Evolutionary conservation across 2,888 invertebrate species (phyloP).

Genomic region (Nomada flava): DNA sequence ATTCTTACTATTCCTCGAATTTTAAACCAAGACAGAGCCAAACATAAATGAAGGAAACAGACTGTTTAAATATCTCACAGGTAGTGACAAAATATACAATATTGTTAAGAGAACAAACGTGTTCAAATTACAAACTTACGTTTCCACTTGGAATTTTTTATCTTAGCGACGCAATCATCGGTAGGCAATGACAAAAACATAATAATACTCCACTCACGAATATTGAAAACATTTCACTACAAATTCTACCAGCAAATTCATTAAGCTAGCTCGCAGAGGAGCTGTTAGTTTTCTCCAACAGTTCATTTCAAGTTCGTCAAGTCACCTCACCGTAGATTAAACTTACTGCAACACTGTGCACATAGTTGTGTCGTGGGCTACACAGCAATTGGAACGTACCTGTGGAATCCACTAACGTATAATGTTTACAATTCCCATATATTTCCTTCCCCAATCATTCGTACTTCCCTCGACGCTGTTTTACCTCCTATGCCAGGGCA

Average conservation of each 20-base stretch:
- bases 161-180: no score
- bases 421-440: slow-evolving; percentile 54
- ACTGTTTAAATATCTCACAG: no score
- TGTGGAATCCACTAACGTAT: slow-evolving; percentile 27
- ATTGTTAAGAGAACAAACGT: no score
- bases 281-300: slow-evolving; percentile 25
- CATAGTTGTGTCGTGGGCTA: slow-evolving; percentile 32
- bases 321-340: slow-evolving; percentile 42
- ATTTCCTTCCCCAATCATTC: slow-evolving; percentile 54
- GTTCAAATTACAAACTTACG: no score
- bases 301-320: slow-evolving; percentile 53
- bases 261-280: background rate
- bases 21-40: no score
- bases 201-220: background rate
- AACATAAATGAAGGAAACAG: no score
- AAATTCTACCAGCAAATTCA: slow-evolving; percentile 10
- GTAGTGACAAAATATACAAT: no score
- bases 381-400: slow-evolving; percentile 49
- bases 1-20: no score
- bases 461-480: slow-evolving; percentile 8
- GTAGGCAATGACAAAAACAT: no score
- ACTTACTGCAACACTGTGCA: slow-evolving; percentile 19
- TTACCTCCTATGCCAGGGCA: background rate
- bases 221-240: no score
- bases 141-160: no score